Conservation (phyloP, 2,113 vertebrate species). For the Reinhardtius hippoglossoides region DNA sequence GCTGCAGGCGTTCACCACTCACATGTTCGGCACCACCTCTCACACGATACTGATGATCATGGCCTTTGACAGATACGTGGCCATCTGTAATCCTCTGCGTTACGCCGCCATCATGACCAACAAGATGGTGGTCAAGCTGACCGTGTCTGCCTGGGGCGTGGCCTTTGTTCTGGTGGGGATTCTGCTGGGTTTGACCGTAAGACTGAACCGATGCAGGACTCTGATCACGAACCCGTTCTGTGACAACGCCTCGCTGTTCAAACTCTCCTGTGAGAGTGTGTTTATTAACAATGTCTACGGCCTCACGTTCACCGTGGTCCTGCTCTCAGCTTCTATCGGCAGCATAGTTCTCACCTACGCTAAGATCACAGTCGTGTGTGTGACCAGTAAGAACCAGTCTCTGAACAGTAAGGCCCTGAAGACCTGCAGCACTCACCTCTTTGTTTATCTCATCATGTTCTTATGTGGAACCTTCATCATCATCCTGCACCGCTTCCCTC, state of each 20-base stretch:
- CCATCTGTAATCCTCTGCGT: slow-evolving; percentile 76
- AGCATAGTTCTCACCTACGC: slow-evolving; percentile 68
- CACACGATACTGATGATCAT: slow-evolving; percentile 75
- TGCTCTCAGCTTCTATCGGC: slow-evolving; percentile 64
- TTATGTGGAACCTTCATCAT: slow-evolving; percentile 11
- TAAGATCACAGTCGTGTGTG: slow-evolving; percentile 64
- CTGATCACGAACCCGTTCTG: slow-evolving; percentile 61
- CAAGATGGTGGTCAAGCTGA: slow-evolving; percentile 65
- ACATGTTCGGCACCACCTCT: slow-evolving; percentile 47
- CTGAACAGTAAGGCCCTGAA: slow-evolving; percentile 76
- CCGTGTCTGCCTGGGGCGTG: slow-evolving; percentile 63
- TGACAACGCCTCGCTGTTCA: slow-evolving; percentile 76
- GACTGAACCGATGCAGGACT: slow-evolving; percentile 71
- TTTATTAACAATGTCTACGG: slow-evolving; percentile 74
- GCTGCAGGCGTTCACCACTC: slow-evolving; percentile 66
- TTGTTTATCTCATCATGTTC: slow-evolving; percentile 58
- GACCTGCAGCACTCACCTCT: slow-evolving; percentile 76
- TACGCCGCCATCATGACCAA: slow-evolving; percentile 69
- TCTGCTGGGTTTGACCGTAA: slow-evolving; percentile 65
- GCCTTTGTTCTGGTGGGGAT: slow-evolving; percentile 57
- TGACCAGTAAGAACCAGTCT: slow-evolving; percentile 65
- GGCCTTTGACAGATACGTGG: slow-evolving; percentile 79
- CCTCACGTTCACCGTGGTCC: slow-evolving; percentile 55
- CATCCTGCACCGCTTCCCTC: slow-evolving; percentile 68
- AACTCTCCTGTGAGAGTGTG: slow-evolving; percentile 74